Percentiles rank a stretch among this genome's conserved stretches.
Evolutionary conservation across 2,888 invertebrate genomes (phyloP).

Genomic region (Torymus aiolomorphi): DNA sequence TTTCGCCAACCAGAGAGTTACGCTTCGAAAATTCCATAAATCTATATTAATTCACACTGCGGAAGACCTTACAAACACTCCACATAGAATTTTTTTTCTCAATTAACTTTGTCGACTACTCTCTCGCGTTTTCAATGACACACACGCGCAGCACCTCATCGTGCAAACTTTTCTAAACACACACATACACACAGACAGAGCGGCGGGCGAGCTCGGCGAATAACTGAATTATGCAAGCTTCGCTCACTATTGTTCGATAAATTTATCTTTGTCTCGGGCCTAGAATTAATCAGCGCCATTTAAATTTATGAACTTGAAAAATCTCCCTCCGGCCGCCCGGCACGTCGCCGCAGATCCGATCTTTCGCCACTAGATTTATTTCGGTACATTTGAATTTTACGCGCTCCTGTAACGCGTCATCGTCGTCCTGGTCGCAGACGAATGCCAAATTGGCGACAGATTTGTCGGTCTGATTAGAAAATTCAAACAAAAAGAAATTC

Average conservation of each 20-base stretch:
- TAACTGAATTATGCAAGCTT: slow-evolving; percentile 4
- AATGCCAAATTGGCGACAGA: too few relatives aligned
- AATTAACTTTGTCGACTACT: too few relatives aligned
- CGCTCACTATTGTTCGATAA: slow-evolving; percentile 3
- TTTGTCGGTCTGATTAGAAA: too few relatives aligned
- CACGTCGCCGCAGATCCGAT: neutral
- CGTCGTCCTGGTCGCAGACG: too few relatives aligned
- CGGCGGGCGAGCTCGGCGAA: neutral
- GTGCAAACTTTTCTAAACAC: neutral
- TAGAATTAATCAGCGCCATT: neutral
- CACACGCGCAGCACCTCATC: neutral
- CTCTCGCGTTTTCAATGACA: too few relatives aligned
- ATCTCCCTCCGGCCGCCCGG: neutral
- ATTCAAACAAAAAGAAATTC: too few relatives aligned
- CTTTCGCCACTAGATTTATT: neutral
- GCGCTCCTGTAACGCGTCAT: neutral
- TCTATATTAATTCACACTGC: too few relatives aligned
- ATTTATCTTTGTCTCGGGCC: slow-evolving; percentile 5
- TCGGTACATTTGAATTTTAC: neutral
- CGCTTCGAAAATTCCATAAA: too few relatives aligned
- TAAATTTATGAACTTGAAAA: neutral
- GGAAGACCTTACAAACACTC: too few relatives aligned
- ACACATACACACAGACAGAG: neutral
- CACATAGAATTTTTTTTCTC: too few relatives aligned
- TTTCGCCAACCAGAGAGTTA: too few relatives aligned